Evolutionary conservation across 2,888 invertebrate species (phyloP), one percentile per base, ranked within the genome.

Genomic region (Colostygia pectinataria): DNA sequence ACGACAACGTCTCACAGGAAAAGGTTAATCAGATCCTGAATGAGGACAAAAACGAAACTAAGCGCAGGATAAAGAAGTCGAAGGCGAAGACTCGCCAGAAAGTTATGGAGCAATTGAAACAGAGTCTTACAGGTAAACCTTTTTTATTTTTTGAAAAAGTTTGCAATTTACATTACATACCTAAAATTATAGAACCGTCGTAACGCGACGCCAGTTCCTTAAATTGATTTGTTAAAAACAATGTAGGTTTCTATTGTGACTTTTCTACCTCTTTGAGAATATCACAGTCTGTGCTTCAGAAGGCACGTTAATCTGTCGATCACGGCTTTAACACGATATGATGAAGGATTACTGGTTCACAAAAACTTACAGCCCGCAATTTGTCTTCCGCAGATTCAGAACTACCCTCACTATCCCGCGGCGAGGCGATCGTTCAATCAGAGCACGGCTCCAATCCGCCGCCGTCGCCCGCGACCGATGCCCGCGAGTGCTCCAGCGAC

Each of bases 401-500:
- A 65, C 74, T 94, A 45, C 94, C 94, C 0, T 92, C 93, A 8
- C 70, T 94, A 3, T 93, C 92, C 0, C 89, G 93, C 50, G 92
- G 93, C 10, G 94, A 94, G 69, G 82, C 92, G 25, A 74, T 82
- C 0, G 83, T 76, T 15, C 90, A 91, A 46, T 92, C 93, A 13
- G 91, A 91, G 68, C 91, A 91, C 61, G 89, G 91, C 39, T 93
- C 92, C 1, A 96, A 96, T 84, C 96, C 96, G 33, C 96, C 96
- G 7, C 96, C 96, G 3, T 96, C 95, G 15, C 96, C 96, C 0
- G 96, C 93, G 23, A 95, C 94, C 0, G 94, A 94, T 75, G 93
- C 93, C 9, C 92, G 92, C 49, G 93, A 92, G 31, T 90, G 92
- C 66, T 94, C 93, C 58, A 93, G 93, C 46, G 94, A 94, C 68